Evolutionary conservation across 2,888 invertebrate genomes (phyloP), one percentile per base, ranked within the genome.

Genomic region (Nomada fucata): DNA sequence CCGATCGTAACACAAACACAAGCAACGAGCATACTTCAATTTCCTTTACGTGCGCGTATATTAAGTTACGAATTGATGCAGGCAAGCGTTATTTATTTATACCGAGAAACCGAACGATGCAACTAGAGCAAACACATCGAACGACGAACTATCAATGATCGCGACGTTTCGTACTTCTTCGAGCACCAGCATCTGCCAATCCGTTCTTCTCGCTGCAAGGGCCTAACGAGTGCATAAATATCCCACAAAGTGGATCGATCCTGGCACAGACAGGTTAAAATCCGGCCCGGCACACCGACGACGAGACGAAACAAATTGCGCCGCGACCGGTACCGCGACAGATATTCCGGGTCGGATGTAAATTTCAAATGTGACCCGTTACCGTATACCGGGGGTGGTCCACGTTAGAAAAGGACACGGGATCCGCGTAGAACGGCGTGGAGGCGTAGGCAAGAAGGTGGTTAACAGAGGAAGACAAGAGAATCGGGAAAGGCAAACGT

Each of bases 261-360:
- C 71, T 36, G n/a, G 26, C 53, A 44, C 71, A 44, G 74, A 76
- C 83, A 77, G 84, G 84, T 86, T 88, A 87, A 87, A 84, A 86
- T 79, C 83, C 78, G 75, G 63, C 72, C 70, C 71, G 76, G 74
- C 77, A 83, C n/a, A 79, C 79, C 73, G 23, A 59, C 78, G 85
- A 84, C 84, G 74, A 79, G 88, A 88, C 86, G 87, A 87, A 90
- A 91, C 89, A 89, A 91, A 91, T 91, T 90, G 89, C 87, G 83
- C 85, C 86, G 76, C 82, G 80, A 75, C 76, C 68, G 61, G 76
- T 75, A 79, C 86, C 85, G 85, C 79, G 86, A 88, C 86, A 90
- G 87, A 90, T 90, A 90, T 91, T 90, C 84, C 86, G 65, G 82
- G 79, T 83, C 79, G 88, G 88, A 90, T 91, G 88, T 88, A 90